These are phyloP conservation scores for Heliconius congener DNA, from an alignment of 1,140 invertebrate species.

Conservation along the genomic window DNA sequence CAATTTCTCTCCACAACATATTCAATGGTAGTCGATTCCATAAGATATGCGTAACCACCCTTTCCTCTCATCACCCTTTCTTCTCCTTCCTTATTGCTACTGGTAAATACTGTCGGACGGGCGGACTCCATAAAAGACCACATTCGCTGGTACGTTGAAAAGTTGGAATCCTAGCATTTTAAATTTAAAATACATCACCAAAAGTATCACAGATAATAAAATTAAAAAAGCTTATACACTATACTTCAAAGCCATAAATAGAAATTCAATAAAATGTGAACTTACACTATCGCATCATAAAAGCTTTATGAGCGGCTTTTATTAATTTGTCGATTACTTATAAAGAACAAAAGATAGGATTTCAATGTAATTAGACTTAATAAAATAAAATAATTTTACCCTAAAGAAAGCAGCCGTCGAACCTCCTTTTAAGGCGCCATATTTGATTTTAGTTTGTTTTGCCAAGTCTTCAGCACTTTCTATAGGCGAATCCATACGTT, in stretches of 20 bases:
- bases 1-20: constrained; percentile 95
- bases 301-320: not conserved
- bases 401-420: constrained; percentile 96
- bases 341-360: not conserved
- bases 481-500: constrained; percentile 97
- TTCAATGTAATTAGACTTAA: not conserved
- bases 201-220: not conserved
- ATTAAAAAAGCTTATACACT: not conserved
- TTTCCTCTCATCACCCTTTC: constrained; percentile 91
- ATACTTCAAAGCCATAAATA: not conserved
- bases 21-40: constrained; percentile 96
- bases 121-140: constrained; percentile 96
- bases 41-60: constrained; percentile 94
- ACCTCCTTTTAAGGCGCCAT: constrained; percentile 95
- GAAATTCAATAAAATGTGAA: not conserved
- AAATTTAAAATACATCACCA: not conserved
- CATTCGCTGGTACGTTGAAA: constrained; percentile 95
- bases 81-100: constrained; percentile 92
- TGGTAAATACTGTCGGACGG: constrained; percentile 91
- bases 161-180: constrained; percentile 90
- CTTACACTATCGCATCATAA: not conserved
- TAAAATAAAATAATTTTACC: constrained; percentile 79
- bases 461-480: constrained; percentile 97
- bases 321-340: not conserved
- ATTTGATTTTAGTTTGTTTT: constrained; percentile 98